These are phyloP conservation scores for Hirundo rustica DNA, from an alignment of 2,797 vertebrate genomes.

Conservation along the genomic window DNA sequence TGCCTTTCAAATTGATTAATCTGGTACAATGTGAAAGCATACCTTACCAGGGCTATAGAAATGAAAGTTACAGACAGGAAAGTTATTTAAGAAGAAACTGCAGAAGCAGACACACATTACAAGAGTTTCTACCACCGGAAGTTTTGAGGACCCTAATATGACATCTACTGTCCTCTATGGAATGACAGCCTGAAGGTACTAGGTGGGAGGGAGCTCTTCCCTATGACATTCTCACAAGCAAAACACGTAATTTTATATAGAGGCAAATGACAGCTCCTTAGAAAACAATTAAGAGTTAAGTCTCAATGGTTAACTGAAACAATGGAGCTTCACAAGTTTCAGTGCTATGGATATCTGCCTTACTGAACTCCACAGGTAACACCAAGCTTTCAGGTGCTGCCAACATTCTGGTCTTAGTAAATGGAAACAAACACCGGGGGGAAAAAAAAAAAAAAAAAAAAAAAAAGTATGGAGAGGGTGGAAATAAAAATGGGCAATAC, in stretches of 20 bases:
- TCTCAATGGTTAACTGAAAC: background rate
- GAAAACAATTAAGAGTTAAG: background rate
- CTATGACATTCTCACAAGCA: background rate
- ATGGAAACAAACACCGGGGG: background rate
- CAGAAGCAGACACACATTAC: background rate
- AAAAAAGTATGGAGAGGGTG: background rate
- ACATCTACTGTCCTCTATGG: background rate
- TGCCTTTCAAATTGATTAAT: background rate
- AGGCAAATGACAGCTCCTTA: background rate
- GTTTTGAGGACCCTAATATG: accelerated
- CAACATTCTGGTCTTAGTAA: background rate
- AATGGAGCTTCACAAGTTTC: background rate
- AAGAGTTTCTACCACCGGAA: background rate
- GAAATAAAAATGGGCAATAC: accelerated
- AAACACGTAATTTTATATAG: background rate
- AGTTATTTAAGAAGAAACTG: background rate
- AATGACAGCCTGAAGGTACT: background rate
- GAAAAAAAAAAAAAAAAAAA: background rate
- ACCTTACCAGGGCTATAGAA: background rate
- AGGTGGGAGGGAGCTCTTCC: background rate
- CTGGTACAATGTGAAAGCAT: background rate
- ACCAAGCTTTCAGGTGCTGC: background rate
- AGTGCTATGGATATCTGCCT: background rate
- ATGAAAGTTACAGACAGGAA: background rate
- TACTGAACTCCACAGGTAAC: background rate